A percentile compares a stretch with the other conserved stretches of the same genome.
Evolutionary conservation across 2,797 vertebrate genomes (phyloP).

Genomic region (Dipus sagitta): DNA sequence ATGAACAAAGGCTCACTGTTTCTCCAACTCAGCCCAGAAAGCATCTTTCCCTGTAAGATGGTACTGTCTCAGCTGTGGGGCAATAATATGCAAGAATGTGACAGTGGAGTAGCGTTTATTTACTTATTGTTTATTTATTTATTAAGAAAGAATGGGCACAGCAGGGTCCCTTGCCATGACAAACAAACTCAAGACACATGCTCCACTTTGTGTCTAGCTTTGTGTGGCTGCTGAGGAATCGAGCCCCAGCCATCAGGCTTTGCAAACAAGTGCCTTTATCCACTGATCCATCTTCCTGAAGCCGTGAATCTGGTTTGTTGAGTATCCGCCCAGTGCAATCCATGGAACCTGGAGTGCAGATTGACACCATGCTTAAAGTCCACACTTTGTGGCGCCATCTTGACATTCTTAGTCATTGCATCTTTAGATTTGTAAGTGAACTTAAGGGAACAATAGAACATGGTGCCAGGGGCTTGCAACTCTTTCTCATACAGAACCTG

Average conservation of each 20-base stretch:
- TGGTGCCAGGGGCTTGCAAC: background rate
- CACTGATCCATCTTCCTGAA: no score
- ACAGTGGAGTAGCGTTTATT: background rate
- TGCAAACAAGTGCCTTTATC: no score
- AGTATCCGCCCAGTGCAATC: background rate
- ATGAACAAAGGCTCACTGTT: background rate
- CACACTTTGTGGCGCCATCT: background rate
- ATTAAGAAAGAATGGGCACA: no score
- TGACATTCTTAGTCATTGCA: conserved; percentile 5
- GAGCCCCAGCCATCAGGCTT: no score
- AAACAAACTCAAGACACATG: no score
- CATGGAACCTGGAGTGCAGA: background rate
- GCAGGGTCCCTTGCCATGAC: no score
- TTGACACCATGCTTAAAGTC: background rate
- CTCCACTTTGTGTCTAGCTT: no score
- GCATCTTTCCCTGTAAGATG: background rate
- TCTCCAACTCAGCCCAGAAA: conserved; percentile 9
- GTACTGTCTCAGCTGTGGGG: background rate
- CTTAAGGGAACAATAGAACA: background rate
- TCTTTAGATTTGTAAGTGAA: conserved; percentile 40
- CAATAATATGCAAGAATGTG: background rate
- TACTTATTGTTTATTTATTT: no score
- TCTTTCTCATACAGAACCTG: background rate
- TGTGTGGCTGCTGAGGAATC: no score
- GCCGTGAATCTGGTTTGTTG: background rate